Evolutionary conservation across 2,888 invertebrate species (phyloP), one percentile per base, ranked within the genome.

Genomic region (Lasioglossum lativentre): DNA sequence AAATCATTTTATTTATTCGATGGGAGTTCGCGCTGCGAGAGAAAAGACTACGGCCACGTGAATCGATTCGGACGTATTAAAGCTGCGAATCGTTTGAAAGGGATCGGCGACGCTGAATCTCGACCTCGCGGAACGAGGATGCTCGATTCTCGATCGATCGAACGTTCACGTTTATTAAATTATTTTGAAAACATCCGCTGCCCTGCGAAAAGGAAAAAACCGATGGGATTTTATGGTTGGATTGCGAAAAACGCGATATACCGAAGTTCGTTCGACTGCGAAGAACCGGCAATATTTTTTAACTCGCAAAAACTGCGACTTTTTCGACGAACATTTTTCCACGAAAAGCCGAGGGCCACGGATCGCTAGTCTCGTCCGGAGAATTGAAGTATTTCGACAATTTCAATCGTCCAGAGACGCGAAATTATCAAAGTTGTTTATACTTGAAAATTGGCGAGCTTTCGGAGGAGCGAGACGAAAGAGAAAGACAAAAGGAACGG

Each of bases 361-460:
- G 19, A 19, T 47, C 19, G 6, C n/a, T n/a, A n/a, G n/a, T n/a
- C 47, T 6, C 23, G 23, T 52, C 47, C 0, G 23, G 10, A 23
- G 23, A 52, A 23, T 52, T 52, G 19, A 52, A 56, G n/a, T n/a
- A n/a, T 56, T 56, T 12, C n/a, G 56, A n/a, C n/a, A 52, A 52
- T 52, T n/a, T n/a, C n/a, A 56, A 56, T 56, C 56, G 40, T n/a
- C 27, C 47, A 14, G 38, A 59, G 76, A 56, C 23, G 47, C 47
- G 12, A 47, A 72, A 72, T 73, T 30, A 76, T 71, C 81, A n/a
- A 16, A 14, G 40, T 56, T 74, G 78, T 82, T 82, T 82, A 82
- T 78, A 70, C 68, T 45, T 40, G 56, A 56, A 56, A 73, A 78
- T 78, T 77, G 38, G 72, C 73, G 56, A 56, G 59, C 45, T 82